phyloP scores from a whole-genome alignment of 2,888 invertebrate species.

The Spilosoma lubricipeda region DNA sequence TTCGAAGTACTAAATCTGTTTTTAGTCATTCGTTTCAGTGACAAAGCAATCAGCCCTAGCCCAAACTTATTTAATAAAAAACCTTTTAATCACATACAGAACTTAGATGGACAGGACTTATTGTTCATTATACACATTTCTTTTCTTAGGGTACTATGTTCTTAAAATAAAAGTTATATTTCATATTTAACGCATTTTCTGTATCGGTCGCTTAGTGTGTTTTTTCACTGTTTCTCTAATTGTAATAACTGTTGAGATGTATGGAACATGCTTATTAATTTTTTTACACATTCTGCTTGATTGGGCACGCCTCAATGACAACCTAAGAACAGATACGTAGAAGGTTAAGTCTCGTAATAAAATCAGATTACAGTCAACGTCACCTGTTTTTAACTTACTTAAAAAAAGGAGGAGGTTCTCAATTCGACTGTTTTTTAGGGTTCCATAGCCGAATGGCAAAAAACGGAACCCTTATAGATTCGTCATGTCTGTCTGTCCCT shows the following conservation, averaged over 20 bases:
- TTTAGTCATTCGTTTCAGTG: constrained; percentile 1
- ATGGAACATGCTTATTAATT: not conserved
- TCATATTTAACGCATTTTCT: constrained; percentile 21
- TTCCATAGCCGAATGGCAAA: too few relatives aligned
- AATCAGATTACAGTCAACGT: too few relatives aligned
- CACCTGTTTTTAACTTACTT: too few relatives aligned
- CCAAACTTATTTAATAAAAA: constrained; percentile 2
- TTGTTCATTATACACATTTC: constrained; percentile 17
- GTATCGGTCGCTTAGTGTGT: constrained; percentile 29
- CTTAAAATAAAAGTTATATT: constrained; percentile 15
- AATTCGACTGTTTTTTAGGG: too few relatives aligned
- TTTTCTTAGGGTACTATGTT: constrained; percentile 21
- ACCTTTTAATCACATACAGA: not conserved
- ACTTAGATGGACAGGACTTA: not conserved
- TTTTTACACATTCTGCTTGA: too few relatives aligned
- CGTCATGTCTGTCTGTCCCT: too few relatives aligned
- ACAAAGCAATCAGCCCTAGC: constrained; percentile 14
- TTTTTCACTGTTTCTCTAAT: not conserved
- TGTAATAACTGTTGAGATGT: not conserved
- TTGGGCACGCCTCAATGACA: too few relatives aligned
- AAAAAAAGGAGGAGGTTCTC: too few relatives aligned
- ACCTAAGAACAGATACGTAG: too few relatives aligned
- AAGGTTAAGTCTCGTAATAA: too few relatives aligned
- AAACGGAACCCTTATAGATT: too few relatives aligned
- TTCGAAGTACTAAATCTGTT: not conserved